phyloP scores from a whole-genome alignment of 2,888 invertebrate genomes.

The Nephrotoma guestfalica region DNA sequence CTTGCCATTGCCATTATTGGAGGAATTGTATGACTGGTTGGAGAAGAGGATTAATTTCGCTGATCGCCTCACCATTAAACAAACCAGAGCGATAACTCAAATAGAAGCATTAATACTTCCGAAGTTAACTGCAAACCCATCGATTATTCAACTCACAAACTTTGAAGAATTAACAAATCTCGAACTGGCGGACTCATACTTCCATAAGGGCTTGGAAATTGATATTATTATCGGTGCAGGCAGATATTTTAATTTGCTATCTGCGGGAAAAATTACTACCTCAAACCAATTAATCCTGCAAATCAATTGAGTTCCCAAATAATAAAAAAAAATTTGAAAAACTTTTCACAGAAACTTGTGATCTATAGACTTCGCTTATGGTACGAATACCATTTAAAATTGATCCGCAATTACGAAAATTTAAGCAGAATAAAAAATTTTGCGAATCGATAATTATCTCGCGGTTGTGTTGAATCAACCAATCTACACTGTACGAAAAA shows the following conservation, averaged over 20 bases:
- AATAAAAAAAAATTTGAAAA: neutral
- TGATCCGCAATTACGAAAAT: neutral
- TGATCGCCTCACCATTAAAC: neutral
- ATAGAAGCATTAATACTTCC: neutral
- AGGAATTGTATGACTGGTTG: no score
- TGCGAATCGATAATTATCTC: neutral
- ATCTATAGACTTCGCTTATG: neutral
- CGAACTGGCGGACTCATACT: no score
- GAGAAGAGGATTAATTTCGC: neutral
- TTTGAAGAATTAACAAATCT: no score
- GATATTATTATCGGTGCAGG: neutral
- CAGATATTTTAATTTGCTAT: neutral
- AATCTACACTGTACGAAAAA: neutral
- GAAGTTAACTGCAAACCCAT: no score
- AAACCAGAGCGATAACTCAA: neutral
- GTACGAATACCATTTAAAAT: neutral
- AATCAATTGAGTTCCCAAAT: neutral
- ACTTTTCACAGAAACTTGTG: neutral
- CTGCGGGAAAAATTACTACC: neutral
- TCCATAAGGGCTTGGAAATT: neutral
- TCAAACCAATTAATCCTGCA: neutral
- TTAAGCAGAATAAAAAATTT: neutral
- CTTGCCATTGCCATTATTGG: no score
- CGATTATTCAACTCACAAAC: no score
- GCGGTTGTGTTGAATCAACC: no score